A percentile compares a stretch with the other conserved stretches of the same genome.
These are phyloP conservation scores for Epizoanthus illoricatus DNA, from an alignment of 92 coral and sea anemone genomes.

Conservation along the genomic window DNA sequence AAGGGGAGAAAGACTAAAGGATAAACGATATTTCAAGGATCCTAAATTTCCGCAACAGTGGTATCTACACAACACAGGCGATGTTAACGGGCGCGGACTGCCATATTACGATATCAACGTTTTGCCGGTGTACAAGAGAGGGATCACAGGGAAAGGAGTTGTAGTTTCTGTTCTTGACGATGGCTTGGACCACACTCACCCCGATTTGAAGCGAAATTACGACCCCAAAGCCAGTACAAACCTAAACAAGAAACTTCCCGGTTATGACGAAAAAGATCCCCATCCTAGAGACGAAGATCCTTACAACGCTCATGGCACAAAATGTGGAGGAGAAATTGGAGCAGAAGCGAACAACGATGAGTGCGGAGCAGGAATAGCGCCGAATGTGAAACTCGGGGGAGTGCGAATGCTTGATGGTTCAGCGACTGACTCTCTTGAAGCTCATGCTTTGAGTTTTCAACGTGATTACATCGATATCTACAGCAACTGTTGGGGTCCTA, in stretches of 20 bases:
- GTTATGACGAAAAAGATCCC: slow-evolving; percentile 60
- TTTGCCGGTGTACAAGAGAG: slow-evolving; percentile 81
- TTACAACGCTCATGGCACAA: slow-evolving; percentile 97
- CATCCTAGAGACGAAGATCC: slow-evolving; percentile 85
- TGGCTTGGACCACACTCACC: slow-evolving; percentile 91
- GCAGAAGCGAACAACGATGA: slow-evolving; percentile 85
- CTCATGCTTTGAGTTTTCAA: slow-evolving; percentile 76
- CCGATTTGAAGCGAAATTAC: slow-evolving; percentile 85
- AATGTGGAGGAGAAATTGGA: slow-evolving; percentile 95
- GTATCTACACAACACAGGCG: slow-evolving; percentile 82
- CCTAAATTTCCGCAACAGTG: slow-evolving; percentile 72
- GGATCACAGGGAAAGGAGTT: slow-evolving; percentile 83
- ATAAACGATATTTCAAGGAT: slow-evolving; percentile 71
- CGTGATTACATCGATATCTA: slow-evolving; percentile 90
- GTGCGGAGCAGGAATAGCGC: slow-evolving; percentile 97
- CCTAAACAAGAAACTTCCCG: slow-evolving; percentile 57
- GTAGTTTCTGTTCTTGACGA: slow-evolving; percentile 92
- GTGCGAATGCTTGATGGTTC: slow-evolving; percentile 95
- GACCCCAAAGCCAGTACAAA: slow-evolving; percentile 85
- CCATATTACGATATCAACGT: slow-evolving; percentile 75
- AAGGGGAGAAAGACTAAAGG: slow-evolving; percentile 45
- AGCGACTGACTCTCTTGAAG: slow-evolving; percentile 90
- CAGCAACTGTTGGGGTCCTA: slow-evolving; percentile 98
- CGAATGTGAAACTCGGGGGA: slow-evolving; percentile 85
- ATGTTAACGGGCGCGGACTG: slow-evolving; percentile 55